A percentile compares a stretch with the other conserved stretches of the same genome.
These are phyloP conservation scores for Cheilosia soror DNA, from an alignment of 2,888 invertebrate species.

Conservation along the genomic window DNA sequence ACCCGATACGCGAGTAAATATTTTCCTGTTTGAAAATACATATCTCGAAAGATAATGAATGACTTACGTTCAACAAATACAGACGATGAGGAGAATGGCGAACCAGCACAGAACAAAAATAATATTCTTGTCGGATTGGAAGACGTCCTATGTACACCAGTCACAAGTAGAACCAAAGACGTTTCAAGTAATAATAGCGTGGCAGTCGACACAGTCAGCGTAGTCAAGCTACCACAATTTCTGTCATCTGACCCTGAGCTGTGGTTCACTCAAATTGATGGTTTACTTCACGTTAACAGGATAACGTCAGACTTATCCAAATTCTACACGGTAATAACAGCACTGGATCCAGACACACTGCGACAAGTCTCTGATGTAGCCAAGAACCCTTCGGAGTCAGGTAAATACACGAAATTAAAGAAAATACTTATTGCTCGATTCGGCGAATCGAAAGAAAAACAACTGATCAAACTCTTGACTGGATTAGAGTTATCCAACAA, in stretches of 20 bases:
- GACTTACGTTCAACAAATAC: background rate
- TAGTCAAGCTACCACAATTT: background rate
- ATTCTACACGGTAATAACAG: conserved; percentile 14
- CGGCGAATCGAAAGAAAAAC: conserved; percentile 13
- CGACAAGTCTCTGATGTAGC: conserved; percentile 10
- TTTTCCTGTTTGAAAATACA: background rate
- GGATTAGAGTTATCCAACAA: background rate
- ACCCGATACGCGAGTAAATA: no score
- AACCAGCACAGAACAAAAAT: background rate
- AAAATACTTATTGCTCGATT: conserved; percentile 8
- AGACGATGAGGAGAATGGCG: background rate
- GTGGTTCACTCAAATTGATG: conserved; percentile 2
- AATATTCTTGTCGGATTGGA: background rate
- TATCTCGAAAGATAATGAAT: background rate
- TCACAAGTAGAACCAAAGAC: background rate
- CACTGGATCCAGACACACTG: conserved; percentile 18
- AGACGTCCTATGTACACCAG: background rate
- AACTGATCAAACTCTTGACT: conserved; percentile 17
- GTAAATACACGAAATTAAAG: conserved; percentile 5
- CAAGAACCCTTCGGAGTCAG: conserved; percentile 17
- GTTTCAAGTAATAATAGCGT: background rate
- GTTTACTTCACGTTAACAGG: conserved; percentile 7
- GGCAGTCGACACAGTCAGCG: background rate
- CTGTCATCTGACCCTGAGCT: conserved; percentile 4
- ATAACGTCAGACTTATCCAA: conserved; percentile 12